These are phyloP conservation scores for Trachurus trachurus DNA, from an alignment of 2,797 vertebrate genomes.

Conservation along the genomic window DNA sequence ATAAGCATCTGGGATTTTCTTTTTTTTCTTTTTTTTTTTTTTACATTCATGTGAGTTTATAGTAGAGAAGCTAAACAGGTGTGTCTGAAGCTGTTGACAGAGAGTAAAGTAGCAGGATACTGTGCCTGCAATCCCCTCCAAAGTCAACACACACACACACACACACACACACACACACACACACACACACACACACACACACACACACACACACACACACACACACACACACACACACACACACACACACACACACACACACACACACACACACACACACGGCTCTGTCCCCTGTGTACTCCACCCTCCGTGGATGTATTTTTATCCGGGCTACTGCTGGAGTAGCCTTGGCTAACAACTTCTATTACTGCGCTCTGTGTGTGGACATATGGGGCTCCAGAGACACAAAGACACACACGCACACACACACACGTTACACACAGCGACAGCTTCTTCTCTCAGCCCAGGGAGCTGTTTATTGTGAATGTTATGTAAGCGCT, in stretches of 20 bases:
- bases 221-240: neutral
- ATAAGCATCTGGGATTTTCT: neutral
- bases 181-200: too few relatives aligned
- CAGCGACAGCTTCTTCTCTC: conserved; percentile 3
- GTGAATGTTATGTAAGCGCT: conserved; percentile 58
- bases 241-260: neutral
- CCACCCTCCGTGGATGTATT: conserved; percentile 32
- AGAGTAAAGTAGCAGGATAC: neutral
- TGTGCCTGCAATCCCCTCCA: neutral
- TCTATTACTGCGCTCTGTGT: conserved; percentile 16
- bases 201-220: too few relatives aligned
- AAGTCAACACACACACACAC: neutral
- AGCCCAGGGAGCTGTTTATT: conserved; percentile 37
- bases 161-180: too few relatives aligned
- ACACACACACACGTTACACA: neutral
- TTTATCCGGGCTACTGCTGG: conserved; percentile 29
- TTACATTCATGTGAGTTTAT: neutral
- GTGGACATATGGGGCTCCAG: conserved; percentile 14
- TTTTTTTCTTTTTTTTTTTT: too few relatives aligned
- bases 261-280: neutral
- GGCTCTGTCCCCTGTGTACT: conserved; percentile 8
- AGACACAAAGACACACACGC: conserved; percentile 7
- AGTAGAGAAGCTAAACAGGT: neutral
- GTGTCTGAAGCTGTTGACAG: neutral
- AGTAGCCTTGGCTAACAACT: conserved; percentile 27